Evolutionary conservation across 2,113 vertebrate genomes (phyloP), one percentile per base, ranked within the genome.

Genomic region (Turnix velox): DNA sequence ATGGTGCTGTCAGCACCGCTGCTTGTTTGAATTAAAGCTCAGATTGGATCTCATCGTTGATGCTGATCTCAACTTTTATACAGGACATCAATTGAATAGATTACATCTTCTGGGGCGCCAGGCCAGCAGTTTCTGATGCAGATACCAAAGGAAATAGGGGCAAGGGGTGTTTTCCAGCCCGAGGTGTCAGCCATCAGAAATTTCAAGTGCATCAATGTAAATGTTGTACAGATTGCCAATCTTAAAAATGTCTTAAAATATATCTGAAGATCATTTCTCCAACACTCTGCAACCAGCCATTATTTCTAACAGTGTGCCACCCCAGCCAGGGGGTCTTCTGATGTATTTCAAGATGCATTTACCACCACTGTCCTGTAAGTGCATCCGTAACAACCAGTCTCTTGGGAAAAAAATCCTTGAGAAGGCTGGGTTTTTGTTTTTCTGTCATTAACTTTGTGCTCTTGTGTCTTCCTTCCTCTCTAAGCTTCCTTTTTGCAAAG

Each of bases 401-500:
- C 73, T 74, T 91, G 90, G 93, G 42, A 87, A 95, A 86, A 80
- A 82, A 81, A 51, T n/a, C n/a, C 71, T 73, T 11, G n/a, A 88
- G 90, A 65, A 55, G 87, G 71, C 46, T 87, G 65, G 2, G 9
- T 90, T 90, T 94, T 90, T 87, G 46, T 45, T 93, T 94, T 91
- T 87, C 12, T 93, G 61, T 90, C 6, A 13, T 96, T 94, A 71
- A 54, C 73, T 81, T 80, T 0, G 12, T 65, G 58, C 57, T 95
- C 62, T 79, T 95, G 43, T 91, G 94, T 74, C 83, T 97, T 95
- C 94, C 94, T 97, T 97, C 96, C 94, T 96, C 92, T 93, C 85
- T 90, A 33, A 92, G 85, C 85, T 97, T 97, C 96, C 94, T 93
- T 95, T 95, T 89, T 93, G 87, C 88, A 84, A 37, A 88, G 89